Conservation (phyloP, 2,797 vertebrate genomes). For the Acanthurus lineatus region DNA sequence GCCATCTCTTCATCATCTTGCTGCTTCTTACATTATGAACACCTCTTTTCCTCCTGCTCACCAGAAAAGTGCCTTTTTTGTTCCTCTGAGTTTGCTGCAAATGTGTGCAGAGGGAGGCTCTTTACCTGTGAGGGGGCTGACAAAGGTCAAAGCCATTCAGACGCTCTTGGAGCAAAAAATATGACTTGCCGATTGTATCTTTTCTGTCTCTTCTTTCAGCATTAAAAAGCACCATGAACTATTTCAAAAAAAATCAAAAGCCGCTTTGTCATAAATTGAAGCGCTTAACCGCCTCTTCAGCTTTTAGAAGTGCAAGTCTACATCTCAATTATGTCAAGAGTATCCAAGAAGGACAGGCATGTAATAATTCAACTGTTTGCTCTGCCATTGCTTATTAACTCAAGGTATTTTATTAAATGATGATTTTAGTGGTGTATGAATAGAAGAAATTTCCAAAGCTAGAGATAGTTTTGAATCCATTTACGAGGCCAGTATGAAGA, state of each 20-base stretch:
- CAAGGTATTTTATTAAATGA: background rate
- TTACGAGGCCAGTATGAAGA: background rate
- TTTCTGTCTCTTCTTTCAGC: slow-evolving; percentile 1
- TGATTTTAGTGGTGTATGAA: background rate
- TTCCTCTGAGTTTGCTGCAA: slow-evolving; percentile 34
- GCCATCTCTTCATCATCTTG: slow-evolving; percentile 8
- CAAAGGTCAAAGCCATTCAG: slow-evolving; percentile 48
- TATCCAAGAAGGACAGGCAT: slow-evolving; percentile 1
- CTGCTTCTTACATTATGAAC: slow-evolving; percentile 49
- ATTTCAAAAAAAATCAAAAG: slow-evolving; percentile 20
- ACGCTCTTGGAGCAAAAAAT: slow-evolving; percentile 28
- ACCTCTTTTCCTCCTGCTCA: slow-evolving; percentile 27
- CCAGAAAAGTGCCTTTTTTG: slow-evolving; percentile 42
- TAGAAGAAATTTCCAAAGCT: background rate
- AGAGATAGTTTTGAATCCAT: background rate
- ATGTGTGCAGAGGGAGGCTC: slow-evolving; percentile 47
- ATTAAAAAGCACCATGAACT: slow-evolving; percentile 22
- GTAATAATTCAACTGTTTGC: background rate
- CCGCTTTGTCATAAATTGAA: slow-evolving; percentile 11
- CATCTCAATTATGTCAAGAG: background rate
- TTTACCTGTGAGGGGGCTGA: slow-evolving; percentile 44
- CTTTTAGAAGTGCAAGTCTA: background rate
- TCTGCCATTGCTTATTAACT: background rate
- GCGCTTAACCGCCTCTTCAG: background rate
- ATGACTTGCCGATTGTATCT: slow-evolving; percentile 14